Evolutionary conservation across 2,888 invertebrate genomes (phyloP).

Genomic region (Drosophila planitibia): DNA sequence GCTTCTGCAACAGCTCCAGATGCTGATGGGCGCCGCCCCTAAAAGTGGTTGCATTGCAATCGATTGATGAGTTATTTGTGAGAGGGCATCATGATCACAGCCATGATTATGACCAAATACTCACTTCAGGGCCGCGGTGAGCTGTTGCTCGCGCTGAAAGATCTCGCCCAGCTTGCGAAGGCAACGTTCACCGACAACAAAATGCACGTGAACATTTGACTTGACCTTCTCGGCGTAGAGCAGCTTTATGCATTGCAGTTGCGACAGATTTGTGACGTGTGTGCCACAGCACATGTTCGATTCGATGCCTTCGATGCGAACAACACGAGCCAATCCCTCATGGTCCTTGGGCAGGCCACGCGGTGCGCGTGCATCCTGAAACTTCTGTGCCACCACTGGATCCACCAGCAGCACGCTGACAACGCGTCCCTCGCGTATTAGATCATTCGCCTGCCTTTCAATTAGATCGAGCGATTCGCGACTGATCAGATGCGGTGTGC

Average conservation of each 20-base stretch:
- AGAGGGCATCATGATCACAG: not conserved
- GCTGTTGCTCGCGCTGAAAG: conserved; percentile 89
- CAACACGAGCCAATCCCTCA: conserved; percentile 90
- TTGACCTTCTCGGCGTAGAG: conserved; percentile 91
- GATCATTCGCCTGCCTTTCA: conserved; percentile 89
- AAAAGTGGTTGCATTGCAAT: conserved; percentile 3
- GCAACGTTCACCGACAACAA: conserved; percentile 91
- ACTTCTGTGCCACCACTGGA: conserved; percentile 87
- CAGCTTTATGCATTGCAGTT: conserved; percentile 89
- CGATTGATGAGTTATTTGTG: not conserved
- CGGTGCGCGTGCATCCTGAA: conserved; percentile 80
- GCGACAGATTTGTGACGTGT: conserved; percentile 91
- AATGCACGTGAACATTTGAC: conserved; percentile 88
- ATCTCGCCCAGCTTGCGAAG: conserved; percentile 87
- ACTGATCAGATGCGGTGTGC: conserved; percentile 86
- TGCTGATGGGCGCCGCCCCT: conserved; percentile 91
- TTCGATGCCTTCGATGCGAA: conserved; percentile 91
- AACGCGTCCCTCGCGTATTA: conserved; percentile 87
- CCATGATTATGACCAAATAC: conserved; percentile 60
- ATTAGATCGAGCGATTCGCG: conserved; percentile 86
- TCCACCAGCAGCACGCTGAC: conserved; percentile 88
- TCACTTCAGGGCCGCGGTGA: conserved; percentile 91
- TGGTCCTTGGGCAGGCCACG: conserved; percentile 93
- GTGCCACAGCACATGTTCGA: conserved; percentile 95
- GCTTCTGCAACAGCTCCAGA: conserved; percentile 90